Evolutionary conservation across 1,140 invertebrate species (phyloP).

Genomic region (Caenorhabditis briggsae): DNA sequence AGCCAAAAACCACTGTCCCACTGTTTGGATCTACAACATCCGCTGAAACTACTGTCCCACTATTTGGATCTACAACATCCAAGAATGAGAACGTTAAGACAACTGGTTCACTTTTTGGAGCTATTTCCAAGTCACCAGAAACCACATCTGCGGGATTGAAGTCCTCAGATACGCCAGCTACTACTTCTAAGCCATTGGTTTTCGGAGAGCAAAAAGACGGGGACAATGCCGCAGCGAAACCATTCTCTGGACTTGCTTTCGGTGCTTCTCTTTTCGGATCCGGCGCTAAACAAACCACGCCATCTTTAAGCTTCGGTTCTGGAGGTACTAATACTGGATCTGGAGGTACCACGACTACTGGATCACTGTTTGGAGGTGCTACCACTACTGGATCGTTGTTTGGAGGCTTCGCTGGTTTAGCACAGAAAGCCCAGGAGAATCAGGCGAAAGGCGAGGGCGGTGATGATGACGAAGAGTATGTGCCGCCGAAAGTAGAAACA

Average conservation of each 20-base stretch:
- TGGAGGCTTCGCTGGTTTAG: conserved; percentile 24
- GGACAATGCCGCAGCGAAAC: not conserved
- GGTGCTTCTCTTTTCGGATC: conserved; percentile 26
- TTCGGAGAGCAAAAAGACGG: not conserved
- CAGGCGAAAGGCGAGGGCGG: not conserved
- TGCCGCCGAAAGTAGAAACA: conserved; percentile 57
- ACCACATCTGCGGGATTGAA: too few relatives aligned
- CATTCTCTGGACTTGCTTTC: not conserved
- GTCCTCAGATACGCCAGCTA: not conserved
- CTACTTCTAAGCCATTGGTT: not conserved
- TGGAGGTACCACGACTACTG: not conserved
- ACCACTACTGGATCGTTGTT: not conserved
- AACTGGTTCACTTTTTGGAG: not conserved
- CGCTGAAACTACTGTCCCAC: not conserved
- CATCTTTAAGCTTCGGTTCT: not conserved
- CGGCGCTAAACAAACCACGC: not conserved
- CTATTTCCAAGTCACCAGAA: not conserved
- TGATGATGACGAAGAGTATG: conserved; percentile 56
- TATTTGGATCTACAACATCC: too few relatives aligned
- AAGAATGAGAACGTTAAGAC: too few relatives aligned
- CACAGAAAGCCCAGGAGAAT: conserved; percentile 16
- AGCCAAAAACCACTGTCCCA: not conserved
- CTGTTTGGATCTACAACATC: not conserved
- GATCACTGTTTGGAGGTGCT: not conserved
- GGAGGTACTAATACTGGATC: not conserved